phyloP scores from a whole-genome alignment of 2,888 invertebrate genomes.

The Cantharis rustica region DNA sequence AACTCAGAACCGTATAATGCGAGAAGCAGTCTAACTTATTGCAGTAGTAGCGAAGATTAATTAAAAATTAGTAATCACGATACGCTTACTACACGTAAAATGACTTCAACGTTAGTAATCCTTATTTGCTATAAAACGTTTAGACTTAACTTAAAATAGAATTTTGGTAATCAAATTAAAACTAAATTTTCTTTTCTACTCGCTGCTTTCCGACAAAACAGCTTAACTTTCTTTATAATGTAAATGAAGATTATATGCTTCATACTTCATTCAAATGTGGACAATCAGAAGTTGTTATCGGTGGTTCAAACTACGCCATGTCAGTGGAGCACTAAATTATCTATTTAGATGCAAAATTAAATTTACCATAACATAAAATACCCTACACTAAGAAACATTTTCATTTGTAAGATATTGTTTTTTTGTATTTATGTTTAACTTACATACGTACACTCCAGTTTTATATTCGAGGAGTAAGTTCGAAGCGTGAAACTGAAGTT shows the following conservation, averaged over 20 bases:
- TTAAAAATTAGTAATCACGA: conserved; percentile 15
- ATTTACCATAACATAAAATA: background rate
- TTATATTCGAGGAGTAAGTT: background rate
- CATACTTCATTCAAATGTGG: conserved; percentile 5
- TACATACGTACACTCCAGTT: background rate
- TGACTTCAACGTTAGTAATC: conserved; percentile 8
- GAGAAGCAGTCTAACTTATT: conserved; percentile 10
- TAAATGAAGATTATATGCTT: conserved; percentile 11
- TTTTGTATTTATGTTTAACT: background rate
- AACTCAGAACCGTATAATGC: conserved; percentile 7
- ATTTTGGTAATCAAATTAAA: conserved; percentile 12
- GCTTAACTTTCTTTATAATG: conserved; percentile 12
- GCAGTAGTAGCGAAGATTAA: conserved; percentile 13
- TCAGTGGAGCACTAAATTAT: background rate
- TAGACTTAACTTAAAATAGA: conserved; percentile 9
- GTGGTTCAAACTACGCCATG: background rate
- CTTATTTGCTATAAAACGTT: conserved; percentile 12
- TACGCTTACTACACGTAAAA: conserved; percentile 8
- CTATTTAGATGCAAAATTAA: background rate
- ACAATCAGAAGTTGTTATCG: background rate
- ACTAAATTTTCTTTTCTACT: conserved; percentile 12
- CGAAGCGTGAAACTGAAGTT: background rate
- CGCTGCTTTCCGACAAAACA: conserved; percentile 10
- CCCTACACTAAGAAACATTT: background rate
- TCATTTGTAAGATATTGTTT: background rate